Evolutionary conservation across 2,113 vertebrate species (phyloP), one percentile per base, ranked within the genome.

Genomic region (Pelvicachromis taeniatus): DNA sequence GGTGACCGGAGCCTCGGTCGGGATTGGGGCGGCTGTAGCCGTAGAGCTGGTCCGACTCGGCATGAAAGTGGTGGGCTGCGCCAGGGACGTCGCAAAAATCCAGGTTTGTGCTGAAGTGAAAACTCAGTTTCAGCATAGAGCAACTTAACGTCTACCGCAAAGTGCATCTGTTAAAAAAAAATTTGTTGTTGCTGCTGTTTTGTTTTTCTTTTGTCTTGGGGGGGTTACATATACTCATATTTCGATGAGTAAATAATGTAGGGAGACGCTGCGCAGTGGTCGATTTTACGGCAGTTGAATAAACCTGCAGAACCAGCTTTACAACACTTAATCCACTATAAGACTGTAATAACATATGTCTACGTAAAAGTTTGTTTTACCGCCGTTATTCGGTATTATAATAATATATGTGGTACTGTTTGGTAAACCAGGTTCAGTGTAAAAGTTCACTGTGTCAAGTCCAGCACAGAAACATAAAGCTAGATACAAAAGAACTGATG

Each of bases 81-180:
- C 54, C 54, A 56, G 54, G 54, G 54, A 56, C 2, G 6, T 56
- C 0, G 55, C 4, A 1, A 56, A 56, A 56, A 16, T 56, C 3
- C 55, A 56, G 23, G 55, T 16, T 56, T 5, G 55, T 9, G 14
- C 2, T 56, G 4, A 56, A 56, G 1, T 56, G 23, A 26, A 56
- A 56, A 56, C 6, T 29, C 23, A 1, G 2, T 4, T 56, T 26
- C 54, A 56, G 54, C 54, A 2, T 14, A 56, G 4, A 56, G 12
- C 21, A 56, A 56, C 23, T 33, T 33, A 33, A 33, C 31, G 31
- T 33, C 31, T 33, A 6, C 31, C 31, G 2, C 6, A 33, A 26
- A 26, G 1, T 56, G 12, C 54, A 56, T 3, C 9, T 38, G 3
- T 4, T 0, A n/a, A n/a, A n/a, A n/a, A n/a, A n/a, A n/a, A n/a